Conservation (phyloP, 2,797 vertebrate species). For the Gymnothorax javanicus region DNA sequence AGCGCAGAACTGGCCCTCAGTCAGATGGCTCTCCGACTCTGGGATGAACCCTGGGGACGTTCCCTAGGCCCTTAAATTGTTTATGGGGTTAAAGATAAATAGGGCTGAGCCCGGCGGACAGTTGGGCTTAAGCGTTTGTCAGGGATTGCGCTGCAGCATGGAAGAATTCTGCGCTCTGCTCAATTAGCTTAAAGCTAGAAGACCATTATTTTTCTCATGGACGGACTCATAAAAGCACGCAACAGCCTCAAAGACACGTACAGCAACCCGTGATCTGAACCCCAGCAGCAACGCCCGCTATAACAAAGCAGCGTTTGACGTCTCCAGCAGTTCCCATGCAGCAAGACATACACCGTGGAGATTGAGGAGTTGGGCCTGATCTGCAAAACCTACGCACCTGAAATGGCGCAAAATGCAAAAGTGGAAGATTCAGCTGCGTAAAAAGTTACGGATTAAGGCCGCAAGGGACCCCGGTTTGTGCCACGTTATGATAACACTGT, state of each 20-base stretch:
- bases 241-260: not conserved
- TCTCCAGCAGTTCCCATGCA: not conserved
- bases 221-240: not conserved
- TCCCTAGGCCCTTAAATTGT: slow-evolving; percentile 34
- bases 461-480: no score
- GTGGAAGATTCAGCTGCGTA: not conserved
- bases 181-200: not conserved
- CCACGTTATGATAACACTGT: no score
- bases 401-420: not conserved
- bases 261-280: no score
- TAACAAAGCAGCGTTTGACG: not conserved
- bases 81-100: slow-evolving; percentile 5
- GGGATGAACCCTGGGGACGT: not conserved
- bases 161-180: not conserved
- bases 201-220: not conserved
- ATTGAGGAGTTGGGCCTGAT: not conserved
- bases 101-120: not conserved
- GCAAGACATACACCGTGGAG: no score
- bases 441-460: not conserved
- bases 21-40: not conserved
- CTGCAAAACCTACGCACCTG: not conserved
- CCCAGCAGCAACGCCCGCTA: not conserved
- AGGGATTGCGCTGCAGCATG: not conserved
- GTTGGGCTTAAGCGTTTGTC: not conserved
- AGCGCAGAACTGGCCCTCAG: slow-evolving; percentile 4